Evolutionary conservation across 1,140 invertebrate genomes (phyloP).

Genomic region (Chironomus striatipennis): DNA sequence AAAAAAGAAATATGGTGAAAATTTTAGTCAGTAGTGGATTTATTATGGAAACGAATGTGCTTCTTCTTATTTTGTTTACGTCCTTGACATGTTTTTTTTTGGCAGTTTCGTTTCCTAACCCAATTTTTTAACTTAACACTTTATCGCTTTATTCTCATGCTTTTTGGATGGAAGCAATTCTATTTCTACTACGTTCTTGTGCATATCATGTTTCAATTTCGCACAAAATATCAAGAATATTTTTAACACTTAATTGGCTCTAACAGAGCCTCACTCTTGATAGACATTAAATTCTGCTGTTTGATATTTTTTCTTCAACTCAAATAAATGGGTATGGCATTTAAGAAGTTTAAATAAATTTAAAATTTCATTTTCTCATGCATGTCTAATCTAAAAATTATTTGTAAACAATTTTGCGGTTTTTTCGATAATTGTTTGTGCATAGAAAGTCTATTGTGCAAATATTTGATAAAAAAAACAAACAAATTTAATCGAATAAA

Average conservation of each 20-base stretch:
- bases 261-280: neutral
- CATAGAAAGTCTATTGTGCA: too few relatives aligned
- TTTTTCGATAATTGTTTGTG: too few relatives aligned
- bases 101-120: neutral
- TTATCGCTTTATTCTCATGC: neutral
- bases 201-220: neutral
- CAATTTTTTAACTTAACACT: neutral
- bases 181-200: neutral
- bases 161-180: neutral
- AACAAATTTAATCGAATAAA: too few relatives aligned
- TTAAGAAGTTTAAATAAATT: too few relatives aligned
- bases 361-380: too few relatives aligned
- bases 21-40: too few relatives aligned
- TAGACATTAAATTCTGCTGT: slow-evolving; percentile 1
- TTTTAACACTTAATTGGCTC: slow-evolving; percentile 13
- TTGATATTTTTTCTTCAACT: neutral
- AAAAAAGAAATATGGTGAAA: too few relatives aligned
- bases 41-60: too few relatives aligned
- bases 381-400: too few relatives aligned
- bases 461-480: too few relatives aligned
- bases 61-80: neutral
- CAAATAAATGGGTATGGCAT: too few relatives aligned
- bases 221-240: neutral
- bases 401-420: too few relatives aligned
- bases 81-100: slow-evolving; percentile 17